These are phyloP conservation scores for Myotis brandtii DNA, from an alignment of 2,113 vertebrate genomes.

Conservation along the genomic window DNA sequence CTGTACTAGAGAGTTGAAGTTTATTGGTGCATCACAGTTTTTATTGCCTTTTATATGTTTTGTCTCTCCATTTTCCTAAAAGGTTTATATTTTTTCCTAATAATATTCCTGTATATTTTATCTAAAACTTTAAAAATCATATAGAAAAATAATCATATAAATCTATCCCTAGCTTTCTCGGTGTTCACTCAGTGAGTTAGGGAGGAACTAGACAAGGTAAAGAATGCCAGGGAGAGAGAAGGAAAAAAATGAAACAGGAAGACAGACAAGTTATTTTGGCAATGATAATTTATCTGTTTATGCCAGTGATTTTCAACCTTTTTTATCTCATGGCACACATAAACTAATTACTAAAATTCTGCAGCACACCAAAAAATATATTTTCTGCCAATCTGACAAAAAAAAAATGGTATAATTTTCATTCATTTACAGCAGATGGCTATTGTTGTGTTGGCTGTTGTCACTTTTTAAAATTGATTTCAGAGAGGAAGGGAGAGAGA, in stretches of 20 bases:
- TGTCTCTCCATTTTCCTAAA: background rate
- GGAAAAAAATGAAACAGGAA: background rate
- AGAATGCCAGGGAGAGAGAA: background rate
- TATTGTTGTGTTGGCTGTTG: background rate
- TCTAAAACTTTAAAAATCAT: conserved; percentile 11
- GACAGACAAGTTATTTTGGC: background rate
- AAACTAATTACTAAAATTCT: background rate
- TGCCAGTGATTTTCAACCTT: background rate
- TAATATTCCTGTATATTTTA: background rate
- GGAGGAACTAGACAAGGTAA: background rate
- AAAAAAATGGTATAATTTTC: background rate
- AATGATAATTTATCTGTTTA: background rate
- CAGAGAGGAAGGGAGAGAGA: too few relatives aligned
- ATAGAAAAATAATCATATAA: background rate
- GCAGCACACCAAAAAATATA: background rate
- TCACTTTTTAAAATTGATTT: background rate
- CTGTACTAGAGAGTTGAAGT: background rate
- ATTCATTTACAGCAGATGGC: background rate
- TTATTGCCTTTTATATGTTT: background rate
- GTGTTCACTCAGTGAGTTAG: background rate
- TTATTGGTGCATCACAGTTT: background rate
- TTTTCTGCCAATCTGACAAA: background rate
- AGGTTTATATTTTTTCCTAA: background rate
- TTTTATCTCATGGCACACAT: background rate
- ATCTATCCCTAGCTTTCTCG: background rate